phyloP scores from a whole-genome alignment of 2,888 invertebrate genomes.

The Podabrus alpinus region DNA sequence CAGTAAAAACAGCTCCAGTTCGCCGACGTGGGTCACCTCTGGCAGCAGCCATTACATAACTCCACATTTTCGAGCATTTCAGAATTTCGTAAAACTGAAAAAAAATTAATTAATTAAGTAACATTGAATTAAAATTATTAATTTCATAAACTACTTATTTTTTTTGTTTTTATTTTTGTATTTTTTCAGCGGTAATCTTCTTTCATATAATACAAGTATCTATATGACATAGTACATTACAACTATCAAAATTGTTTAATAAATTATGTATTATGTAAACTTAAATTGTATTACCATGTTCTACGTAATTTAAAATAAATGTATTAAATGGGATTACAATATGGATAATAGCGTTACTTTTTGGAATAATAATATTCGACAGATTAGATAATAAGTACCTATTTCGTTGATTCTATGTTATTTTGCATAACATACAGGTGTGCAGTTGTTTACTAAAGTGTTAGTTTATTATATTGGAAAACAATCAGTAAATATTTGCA shows the following conservation, averaged over 20 bases:
- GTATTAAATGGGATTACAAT: not conserved
- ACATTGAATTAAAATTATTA: not conserved
- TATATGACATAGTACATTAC: too few relatives aligned
- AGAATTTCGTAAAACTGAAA: conserved; percentile 36
- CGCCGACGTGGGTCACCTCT: conserved; percentile 64
- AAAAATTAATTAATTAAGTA: not conserved
- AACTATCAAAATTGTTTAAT: not conserved
- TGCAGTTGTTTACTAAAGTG: conserved; percentile 11
- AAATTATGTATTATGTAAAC: too few relatives aligned
- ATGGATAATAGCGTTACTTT: not conserved
- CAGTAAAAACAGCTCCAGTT: conserved; percentile 50
- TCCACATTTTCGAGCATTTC: conserved; percentile 66
- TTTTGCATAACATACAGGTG: conserved; percentile 3
- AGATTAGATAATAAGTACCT: conserved; percentile 1
- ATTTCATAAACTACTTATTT: too few relatives aligned
- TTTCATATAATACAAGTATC: not conserved
- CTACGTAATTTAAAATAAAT: not conserved
- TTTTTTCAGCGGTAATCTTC: not conserved
- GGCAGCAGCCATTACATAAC: conserved; percentile 73
- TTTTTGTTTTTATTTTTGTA: too few relatives aligned
- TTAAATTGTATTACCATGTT: not conserved
- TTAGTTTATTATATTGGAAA: conserved; percentile 14
- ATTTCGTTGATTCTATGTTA: conserved; percentile 3
- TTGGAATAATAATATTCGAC: not conserved
- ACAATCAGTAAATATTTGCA: conserved; percentile 7